Evolutionary conservation across 2,888 invertebrate genomes (phyloP), one percentile per base, ranked within the genome.

Genomic region (Dasypolia templi): DNA sequence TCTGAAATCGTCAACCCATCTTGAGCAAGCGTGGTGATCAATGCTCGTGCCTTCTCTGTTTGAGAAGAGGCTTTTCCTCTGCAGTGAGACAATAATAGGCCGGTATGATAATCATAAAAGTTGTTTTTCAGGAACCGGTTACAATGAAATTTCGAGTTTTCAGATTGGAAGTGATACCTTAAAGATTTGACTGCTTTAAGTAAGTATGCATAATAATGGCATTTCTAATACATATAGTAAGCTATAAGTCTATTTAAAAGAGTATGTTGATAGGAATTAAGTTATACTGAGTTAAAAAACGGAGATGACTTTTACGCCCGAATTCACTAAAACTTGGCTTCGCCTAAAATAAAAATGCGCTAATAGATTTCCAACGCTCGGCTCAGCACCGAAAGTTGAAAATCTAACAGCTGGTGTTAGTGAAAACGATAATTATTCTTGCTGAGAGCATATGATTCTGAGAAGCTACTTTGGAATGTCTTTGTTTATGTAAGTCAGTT

Each of bases 181-280:
- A 42, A n/a, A 39, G n/a, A 49, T 42, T n/a, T 39, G 2, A 14
- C 11, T 39, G 29, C 68, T 75, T 29, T 44, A 3, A 59, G 17
- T 46, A 51, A 44, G 19, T 58, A 51, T 56, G 44, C 11, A 58
- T 59, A 66, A 7, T 29, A n/a, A 19, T 12, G 17, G 29, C 56
- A 63, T 63, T 53, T 46, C 59, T 77, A 70, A 77, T 65, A 78
- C 78, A 78, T 19, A 29, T 61, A 19, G 12, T 58, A 55, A 55
- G 19, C 19, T 78, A 79, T 2, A 72, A 72, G 77, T 77, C 61
- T 61, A 79, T 44, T 14, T 11, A 9, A 51, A 22, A 35, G 26
- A 51, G 3, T 61, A 32, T 62, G 39, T 75, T 65, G 32, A 56
- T 75, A 66, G 26, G n/a, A 75, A 62, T 44, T 14, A 3, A 44